Conservation (phyloP, 2,113 vertebrate species). For the Daubentonia madagascariensis region DNA sequence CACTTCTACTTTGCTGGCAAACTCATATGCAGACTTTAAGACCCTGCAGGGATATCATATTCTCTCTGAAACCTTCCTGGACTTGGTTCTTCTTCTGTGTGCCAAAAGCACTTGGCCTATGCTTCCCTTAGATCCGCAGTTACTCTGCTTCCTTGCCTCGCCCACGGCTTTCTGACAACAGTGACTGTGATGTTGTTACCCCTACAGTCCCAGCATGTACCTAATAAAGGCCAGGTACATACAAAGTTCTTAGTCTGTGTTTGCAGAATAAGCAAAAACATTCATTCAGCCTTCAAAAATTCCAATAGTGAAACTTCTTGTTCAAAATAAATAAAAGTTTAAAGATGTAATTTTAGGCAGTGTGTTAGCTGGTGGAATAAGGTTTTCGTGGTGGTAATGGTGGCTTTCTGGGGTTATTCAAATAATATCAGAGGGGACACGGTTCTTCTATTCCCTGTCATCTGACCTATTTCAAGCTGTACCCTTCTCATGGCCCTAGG, state of each 20-base stretch:
- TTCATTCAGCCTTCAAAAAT: neutral
- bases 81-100: neutral
- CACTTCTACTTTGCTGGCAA: neutral
- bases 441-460: neutral
- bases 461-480: constrained; percentile 17
- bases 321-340: neutral
- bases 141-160: neutral
- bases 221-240: neutral
- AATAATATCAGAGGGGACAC: neutral
- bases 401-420: neutral
- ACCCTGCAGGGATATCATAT: neutral
- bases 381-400: neutral
- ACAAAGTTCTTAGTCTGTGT: neutral
- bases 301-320: neutral
- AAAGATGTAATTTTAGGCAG: neutral
- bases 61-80: neutral
- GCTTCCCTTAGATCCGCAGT: neutral
- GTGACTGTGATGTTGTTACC: neutral
- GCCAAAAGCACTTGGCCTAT: neutral
- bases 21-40: neutral
- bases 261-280: neutral
- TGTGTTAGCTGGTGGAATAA: neutral
- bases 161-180: neutral
- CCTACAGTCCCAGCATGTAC: neutral
- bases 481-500: neutral